Evolutionary conservation across 2,888 invertebrate genomes (phyloP).

Genomic region (Elgonia sp.): DNA sequence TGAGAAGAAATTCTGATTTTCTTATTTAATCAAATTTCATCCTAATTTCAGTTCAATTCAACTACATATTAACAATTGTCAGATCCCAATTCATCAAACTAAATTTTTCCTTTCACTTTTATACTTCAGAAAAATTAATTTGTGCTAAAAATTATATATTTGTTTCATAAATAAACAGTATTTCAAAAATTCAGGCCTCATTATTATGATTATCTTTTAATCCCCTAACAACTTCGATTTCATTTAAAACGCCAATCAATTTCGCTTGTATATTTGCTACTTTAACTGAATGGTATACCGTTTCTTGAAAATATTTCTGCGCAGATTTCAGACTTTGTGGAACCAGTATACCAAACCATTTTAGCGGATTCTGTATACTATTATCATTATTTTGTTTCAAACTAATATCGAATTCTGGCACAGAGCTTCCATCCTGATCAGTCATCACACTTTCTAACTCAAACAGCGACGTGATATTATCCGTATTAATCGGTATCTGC

Average conservation of each 20-base stretch:
- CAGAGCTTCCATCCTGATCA: constrained; percentile 83
- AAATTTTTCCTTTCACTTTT: too few relatives aligned
- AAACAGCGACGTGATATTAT: constrained; percentile 83
- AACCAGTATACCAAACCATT: constrained; percentile 95
- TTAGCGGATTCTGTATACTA: constrained; percentile 90
- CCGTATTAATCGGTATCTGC: constrained; percentile 90
- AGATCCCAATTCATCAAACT: too few relatives aligned
- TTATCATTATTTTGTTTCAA: constrained; percentile 84
- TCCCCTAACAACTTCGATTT: constrained; percentile 79
- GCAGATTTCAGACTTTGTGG: constrained; percentile 93
- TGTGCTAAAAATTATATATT: too few relatives aligned
- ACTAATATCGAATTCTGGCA: constrained; percentile 83
- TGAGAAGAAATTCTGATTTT: too few relatives aligned
- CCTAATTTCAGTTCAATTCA: too few relatives aligned
- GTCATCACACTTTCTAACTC: constrained; percentile 82
- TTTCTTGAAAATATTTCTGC: constrained; percentile 91
- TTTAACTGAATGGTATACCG: constrained; percentile 90
- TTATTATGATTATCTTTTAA: constrained; percentile 35
- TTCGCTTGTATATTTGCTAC: constrained; percentile 91
- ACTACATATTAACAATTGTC: too few relatives aligned
- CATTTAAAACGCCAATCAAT: constrained; percentile 86
- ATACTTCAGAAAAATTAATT: too few relatives aligned
- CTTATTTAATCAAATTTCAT: too few relatives aligned
- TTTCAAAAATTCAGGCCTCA: not conserved
- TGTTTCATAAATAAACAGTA: not conserved